Percentiles rank a stretch among this genome's conserved stretches.
Conservation (phyloP, 2,888 invertebrate species). For the Eilema sororculum region DNA sequence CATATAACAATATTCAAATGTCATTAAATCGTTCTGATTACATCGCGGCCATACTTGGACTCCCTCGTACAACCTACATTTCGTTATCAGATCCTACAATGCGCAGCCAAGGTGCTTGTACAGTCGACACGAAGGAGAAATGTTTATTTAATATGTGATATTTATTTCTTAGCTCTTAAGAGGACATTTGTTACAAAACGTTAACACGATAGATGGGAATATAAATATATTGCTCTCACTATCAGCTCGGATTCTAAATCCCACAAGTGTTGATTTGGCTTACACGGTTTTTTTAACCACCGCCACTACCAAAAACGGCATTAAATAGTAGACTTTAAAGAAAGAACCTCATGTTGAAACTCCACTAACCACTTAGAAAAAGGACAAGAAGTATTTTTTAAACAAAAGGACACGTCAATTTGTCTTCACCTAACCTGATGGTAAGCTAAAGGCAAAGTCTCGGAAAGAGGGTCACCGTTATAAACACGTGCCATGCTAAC, state of each 20-base stretch:
- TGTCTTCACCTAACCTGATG: too few species aligned
- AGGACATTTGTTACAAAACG: not conserved
- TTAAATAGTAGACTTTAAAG: too few species aligned
- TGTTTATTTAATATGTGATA: conserved; percentile 23
- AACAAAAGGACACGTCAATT: too few species aligned
- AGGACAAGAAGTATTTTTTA: too few species aligned
- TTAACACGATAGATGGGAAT: not conserved
- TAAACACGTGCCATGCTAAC: too few species aligned
- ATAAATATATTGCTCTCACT: not conserved
- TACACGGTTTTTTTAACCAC: too few species aligned
- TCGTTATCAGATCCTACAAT: conserved; percentile 48
- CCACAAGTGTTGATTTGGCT: not conserved
- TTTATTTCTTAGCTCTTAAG: not conserved
- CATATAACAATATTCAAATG: conserved; percentile 43
- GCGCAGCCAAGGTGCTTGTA: conserved; percentile 20
- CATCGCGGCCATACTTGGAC: conserved; percentile 28
- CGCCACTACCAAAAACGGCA: too few species aligned
- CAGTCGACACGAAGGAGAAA: conserved; percentile 14
- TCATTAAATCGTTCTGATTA: conserved; percentile 40
- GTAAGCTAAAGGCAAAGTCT: too few species aligned
- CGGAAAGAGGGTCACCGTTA: too few species aligned
- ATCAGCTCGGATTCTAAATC: not conserved
- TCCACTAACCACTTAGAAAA: too few species aligned
- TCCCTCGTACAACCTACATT: conserved; percentile 41
- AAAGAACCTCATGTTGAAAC: too few species aligned